These are phyloP conservation scores for Decapterus maruadsi DNA, from an alignment of 2,797 vertebrate species.

Conservation along the genomic window DNA sequence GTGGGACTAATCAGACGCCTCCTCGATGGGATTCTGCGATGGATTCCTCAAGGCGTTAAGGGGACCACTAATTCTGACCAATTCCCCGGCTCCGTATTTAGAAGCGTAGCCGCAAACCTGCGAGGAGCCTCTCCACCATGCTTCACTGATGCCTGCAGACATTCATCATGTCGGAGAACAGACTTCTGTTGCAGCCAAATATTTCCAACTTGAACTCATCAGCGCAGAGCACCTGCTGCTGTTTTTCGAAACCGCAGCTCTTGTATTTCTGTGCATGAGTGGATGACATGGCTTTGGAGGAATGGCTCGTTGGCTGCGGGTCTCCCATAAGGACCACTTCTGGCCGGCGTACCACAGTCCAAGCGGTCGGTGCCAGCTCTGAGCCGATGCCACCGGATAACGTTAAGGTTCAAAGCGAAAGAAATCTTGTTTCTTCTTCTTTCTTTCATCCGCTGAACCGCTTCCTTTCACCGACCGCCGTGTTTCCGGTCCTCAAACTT, in stretches of 20 bases:
- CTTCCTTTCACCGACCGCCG: too few relatives aligned
- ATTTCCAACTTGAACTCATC: slow-evolving; percentile 32
- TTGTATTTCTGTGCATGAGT: neutral
- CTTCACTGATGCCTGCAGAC: neutral
- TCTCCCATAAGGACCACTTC: neutral
- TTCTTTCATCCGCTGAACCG: slow-evolving; percentile 2
- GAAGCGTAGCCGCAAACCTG: neutral
- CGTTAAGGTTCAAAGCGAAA: neutral
- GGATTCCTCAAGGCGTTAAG: too few relatives aligned
- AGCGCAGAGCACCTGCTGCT: slow-evolving; percentile 22
- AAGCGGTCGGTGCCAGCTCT: neutral
- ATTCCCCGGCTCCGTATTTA: neutral
- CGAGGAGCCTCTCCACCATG: neutral
- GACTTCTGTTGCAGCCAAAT: neutral
- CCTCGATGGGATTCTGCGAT: neutral
- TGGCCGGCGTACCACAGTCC: neutral
- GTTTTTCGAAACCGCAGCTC: neutral
- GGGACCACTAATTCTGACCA: neutral
- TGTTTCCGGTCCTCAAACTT: neutral
- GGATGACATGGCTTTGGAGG: neutral
- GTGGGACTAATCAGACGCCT: neutral
- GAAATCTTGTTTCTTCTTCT: neutral
- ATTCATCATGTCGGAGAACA: neutral
- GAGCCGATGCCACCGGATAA: neutral
- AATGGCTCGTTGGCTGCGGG: neutral